Evolutionary conservation across 2,888 invertebrate genomes (phyloP).

Genomic region (Folsomia manolachei): DNA sequence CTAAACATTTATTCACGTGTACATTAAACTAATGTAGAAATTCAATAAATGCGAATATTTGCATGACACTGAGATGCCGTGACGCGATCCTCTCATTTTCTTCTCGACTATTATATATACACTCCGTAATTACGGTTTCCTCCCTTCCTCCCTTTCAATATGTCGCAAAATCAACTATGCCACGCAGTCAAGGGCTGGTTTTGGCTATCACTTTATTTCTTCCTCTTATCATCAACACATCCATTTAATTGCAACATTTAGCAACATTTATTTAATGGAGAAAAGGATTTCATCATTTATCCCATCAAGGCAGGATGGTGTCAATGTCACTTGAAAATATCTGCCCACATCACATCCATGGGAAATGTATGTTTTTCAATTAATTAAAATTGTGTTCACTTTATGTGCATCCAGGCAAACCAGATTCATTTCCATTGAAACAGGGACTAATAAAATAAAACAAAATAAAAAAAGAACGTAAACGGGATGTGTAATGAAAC

Average conservation of each 20-base stretch:
- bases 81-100: background rate
- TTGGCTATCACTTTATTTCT: too few relatives aligned
- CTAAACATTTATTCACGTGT: background rate
- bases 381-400: too few relatives aligned
- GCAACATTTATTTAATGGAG: background rate
- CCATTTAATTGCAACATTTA: background rate
- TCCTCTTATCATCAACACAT: too few relatives aligned
- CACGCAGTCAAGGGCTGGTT: too few relatives aligned
- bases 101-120: background rate
- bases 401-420: background rate
- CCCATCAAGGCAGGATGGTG: background rate
- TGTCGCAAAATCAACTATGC: background rate
- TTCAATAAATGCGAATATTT: conserved; percentile 3
- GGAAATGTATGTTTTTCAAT: background rate
- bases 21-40: background rate
- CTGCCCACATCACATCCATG: too few relatives aligned
- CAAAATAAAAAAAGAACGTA: too few relatives aligned
- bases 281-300: background rate
- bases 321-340: background rate
- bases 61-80: conserved; percentile 4
- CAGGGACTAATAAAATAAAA: too few relatives aligned
- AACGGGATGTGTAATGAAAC: background rate
- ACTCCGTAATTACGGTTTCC: background rate
- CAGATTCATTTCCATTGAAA: too few relatives aligned
- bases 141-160: background rate